Percentiles rank a stretch among this genome's conserved stretches.
Conservation (phyloP, 2,888 invertebrate species). For the Zygothrica quintamaculata region DNA sequence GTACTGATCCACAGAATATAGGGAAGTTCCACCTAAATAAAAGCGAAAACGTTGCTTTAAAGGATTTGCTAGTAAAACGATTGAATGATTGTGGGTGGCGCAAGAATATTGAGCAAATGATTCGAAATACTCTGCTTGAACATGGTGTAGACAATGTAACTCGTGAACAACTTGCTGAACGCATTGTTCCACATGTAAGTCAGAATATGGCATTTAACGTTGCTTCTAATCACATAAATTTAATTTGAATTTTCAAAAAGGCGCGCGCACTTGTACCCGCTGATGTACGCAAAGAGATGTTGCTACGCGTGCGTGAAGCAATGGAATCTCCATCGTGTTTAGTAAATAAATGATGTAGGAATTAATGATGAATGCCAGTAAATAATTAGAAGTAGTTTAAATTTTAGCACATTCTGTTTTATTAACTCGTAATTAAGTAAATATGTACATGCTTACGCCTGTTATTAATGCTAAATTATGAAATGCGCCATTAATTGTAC, state of each 20-base stretch:
- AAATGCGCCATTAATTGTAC: conserved; percentile 58
- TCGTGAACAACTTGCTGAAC: conserved; percentile 91
- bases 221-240: neutral
- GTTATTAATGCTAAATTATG: conserved; percentile 54
- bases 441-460: conserved; percentile 58
- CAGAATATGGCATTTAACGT: too few species aligned
- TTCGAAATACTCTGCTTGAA: conserved; percentile 93
- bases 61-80: conserved; percentile 90
- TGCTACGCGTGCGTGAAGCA: conserved; percentile 85
- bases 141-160: conserved; percentile 86
- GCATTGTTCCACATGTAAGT: conserved; percentile 89
- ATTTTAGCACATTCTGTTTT: conserved; percentile 62
- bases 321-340: conserved; percentile 24
- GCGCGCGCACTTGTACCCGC: conserved; percentile 95
- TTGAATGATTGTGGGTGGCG: conserved; percentile 97
- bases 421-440: conserved; percentile 67
- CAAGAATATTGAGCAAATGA: conserved; percentile 94
- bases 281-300: conserved; percentile 94
- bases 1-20: conserved; percentile 54
- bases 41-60: conserved; percentile 85
- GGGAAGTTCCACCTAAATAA: conserved; percentile 43
- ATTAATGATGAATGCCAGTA: neutral
- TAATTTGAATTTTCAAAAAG: conserved; percentile 66
- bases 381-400: conserved; percentile 23
- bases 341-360: neutral